These are phyloP conservation scores for Chlamydotis undulata DNA, from an alignment of 2,113 vertebrate genomes.

Conservation along the genomic window DNA sequence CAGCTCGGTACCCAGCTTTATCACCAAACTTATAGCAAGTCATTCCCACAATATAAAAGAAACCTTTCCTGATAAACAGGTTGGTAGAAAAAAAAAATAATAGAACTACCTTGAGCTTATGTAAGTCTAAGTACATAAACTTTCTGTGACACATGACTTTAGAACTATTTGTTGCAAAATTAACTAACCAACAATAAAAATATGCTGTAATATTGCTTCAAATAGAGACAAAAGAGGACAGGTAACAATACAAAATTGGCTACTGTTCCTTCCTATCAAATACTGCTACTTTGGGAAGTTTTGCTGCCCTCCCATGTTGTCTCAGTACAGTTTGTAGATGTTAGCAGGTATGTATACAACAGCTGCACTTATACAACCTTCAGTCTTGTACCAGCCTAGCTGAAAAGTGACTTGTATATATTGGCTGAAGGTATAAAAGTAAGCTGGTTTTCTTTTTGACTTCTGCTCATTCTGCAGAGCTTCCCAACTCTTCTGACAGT, in stretches of 20 bases:
- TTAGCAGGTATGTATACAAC: neutral
- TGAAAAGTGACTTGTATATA: neutral
- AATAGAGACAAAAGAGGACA: neutral
- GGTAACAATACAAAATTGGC: neutral
- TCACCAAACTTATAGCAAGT: neutral
- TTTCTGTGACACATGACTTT: neutral
- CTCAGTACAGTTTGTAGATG: neutral
- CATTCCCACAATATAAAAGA: neutral
- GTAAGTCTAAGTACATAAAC: neutral
- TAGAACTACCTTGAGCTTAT: neutral
- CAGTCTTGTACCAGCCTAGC: neutral
- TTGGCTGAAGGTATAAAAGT: neutral
- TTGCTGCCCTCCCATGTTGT: neutral
- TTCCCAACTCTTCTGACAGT: neutral
- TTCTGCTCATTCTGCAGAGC: neutral
- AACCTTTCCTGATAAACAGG: neutral
- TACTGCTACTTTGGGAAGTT: neutral
- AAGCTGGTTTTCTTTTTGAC: neutral
- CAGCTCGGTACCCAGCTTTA: neutral
- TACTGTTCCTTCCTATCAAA: neutral
- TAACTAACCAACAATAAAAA: neutral
- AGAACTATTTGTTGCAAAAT: neutral
- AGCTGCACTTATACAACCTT: neutral
- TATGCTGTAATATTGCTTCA: neutral
- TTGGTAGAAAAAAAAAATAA: neutral